Evolutionary conservation across 37 sponge, comb jelly and placozoan species (phyloP).

Genomic region (Beroe ovata): DNA sequence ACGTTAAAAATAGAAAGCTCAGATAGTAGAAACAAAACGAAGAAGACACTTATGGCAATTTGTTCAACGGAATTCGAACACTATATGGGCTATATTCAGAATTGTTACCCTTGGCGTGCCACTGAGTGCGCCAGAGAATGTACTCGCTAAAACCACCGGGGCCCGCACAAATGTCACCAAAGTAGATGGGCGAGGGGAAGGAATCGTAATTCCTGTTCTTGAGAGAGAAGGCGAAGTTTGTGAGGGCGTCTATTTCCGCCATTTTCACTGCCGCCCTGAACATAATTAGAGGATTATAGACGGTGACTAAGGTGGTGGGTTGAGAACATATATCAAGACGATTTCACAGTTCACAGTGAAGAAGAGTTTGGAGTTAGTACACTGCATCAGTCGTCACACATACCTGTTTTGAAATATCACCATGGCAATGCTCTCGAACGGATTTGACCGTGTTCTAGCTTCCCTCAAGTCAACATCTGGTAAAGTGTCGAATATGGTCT

Average conservation of each 20-base stretch:
- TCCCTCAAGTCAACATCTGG: conserved; percentile 56
- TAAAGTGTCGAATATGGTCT: conserved; percentile 2
- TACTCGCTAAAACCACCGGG: conserved; percentile 99
- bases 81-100: background rate
- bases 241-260: conserved; percentile 95
- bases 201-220: conserved; percentile 62
- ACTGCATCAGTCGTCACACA: too few species aligned
- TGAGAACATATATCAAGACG: too few species aligned
- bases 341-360: too few species aligned
- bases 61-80: too few species aligned
- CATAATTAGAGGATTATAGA: too few species aligned
- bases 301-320: too few species aligned
- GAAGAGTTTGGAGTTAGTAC: too few species aligned
- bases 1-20: too few species aligned
- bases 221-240: conserved; percentile 81
- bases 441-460: conserved; percentile 85
- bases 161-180: conserved; percentile 98
- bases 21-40: too few species aligned
- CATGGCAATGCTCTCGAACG: conserved; percentile 89
- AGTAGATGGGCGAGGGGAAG: conserved; percentile 77
- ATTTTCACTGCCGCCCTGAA: conserved; percentile 98
- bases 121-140: conserved; percentile 83
- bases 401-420: conserved; percentile 97
- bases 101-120: conserved; percentile 86
- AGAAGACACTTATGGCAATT: too few species aligned